These are phyloP conservation scores for Xenopus laevis DNA, from an alignment of 2,113 vertebrate genomes.

Conservation along the genomic window DNA sequence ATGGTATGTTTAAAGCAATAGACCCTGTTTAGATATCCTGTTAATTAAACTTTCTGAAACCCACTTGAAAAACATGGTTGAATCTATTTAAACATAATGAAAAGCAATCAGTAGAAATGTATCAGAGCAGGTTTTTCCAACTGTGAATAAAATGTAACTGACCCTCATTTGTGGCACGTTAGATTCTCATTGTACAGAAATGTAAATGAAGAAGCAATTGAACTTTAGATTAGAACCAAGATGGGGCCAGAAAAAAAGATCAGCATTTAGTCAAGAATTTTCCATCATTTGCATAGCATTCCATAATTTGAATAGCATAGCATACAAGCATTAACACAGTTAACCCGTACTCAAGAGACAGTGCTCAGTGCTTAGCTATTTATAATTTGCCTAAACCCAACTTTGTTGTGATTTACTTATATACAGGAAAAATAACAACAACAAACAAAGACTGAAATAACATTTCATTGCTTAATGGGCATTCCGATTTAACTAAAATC, in stretches of 20 bases:
- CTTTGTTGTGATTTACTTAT: too few species aligned
- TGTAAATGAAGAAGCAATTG: slow-evolving; percentile 53
- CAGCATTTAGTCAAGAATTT: slow-evolving; percentile 34
- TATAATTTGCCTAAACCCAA: too few species aligned
- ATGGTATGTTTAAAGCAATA: too few species aligned
- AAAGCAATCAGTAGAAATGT: slow-evolving; percentile 62
- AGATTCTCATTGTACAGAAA: slow-evolving; percentile 40
- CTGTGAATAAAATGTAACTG: slow-evolving; percentile 51
- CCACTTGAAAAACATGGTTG: slow-evolving; percentile 40
- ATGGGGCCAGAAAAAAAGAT: slow-evolving; percentile 40
- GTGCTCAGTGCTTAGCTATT: too few species aligned
- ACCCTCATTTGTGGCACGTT: slow-evolving; percentile 42
- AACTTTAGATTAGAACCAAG: slow-evolving; percentile 51
- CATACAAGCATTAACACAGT: slow-evolving; percentile 1
- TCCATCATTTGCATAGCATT: slow-evolving; percentile 5
- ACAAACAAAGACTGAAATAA: too few species aligned
- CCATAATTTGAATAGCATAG: too few species aligned
- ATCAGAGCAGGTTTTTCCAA: slow-evolving; percentile 50
- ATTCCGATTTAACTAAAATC: too few species aligned
- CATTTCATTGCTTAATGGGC: too few species aligned
- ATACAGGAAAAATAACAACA: too few species aligned
- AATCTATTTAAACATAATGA: slow-evolving; percentile 69
- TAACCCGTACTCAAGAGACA: slow-evolving; percentile 5
- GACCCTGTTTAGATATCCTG: slow-evolving; percentile 21
- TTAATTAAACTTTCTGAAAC: slow-evolving; percentile 56